Base-by-base conservation (phyloP, 2,113 vertebrate genomes). In the Carlito syrichta region DNA sequence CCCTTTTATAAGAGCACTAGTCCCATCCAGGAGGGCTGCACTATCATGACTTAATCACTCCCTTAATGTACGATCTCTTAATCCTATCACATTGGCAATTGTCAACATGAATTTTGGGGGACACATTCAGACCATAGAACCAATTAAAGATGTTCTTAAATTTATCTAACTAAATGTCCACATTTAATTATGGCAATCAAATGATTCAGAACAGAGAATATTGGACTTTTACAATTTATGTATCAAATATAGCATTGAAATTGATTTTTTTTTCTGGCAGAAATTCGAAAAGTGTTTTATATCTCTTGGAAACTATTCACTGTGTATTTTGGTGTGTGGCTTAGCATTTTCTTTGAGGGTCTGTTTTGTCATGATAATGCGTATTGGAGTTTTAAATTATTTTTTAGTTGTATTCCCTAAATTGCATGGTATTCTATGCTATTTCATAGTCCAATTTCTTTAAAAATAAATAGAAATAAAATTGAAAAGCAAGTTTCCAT, bases 381-480 rank as follows among this genome's bases (percentile, higher is more conserved):
- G 60, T 86, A 78, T 56, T 74, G 19, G 8, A 79, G 16, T 83
- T 91, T 84, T 96, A 84, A 69, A 60, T 60, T 79, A 54, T 71
- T 89, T 94, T 94, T 85, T 6, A 90, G 56, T 84, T 82, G 5
- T 79, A 11, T 87, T 54, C 20, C 5, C 27, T 3, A 92, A 96
- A 50, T 95, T 94, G 9, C 50, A 78, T 35, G 62, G 58, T 79
- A 58, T 38, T 91, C 7, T 91, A 11, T 87, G 16, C 20, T 92
- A 73, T 74, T 13, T 14, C 12, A 71, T 45, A 84, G 62, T 85
- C 50, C 1, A 3, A 66, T 52, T 79, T 73, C 35, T 88, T 92
- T 62, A 43, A 40, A 86, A 95, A 71, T 89, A 73, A 93, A 82
- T 35, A 68, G 58, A 92, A 85, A 87, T 30, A 93, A 95, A 68